Conservation (phyloP, 2,888 invertebrate genomes). For the Hydropsyche betteni region DNA sequence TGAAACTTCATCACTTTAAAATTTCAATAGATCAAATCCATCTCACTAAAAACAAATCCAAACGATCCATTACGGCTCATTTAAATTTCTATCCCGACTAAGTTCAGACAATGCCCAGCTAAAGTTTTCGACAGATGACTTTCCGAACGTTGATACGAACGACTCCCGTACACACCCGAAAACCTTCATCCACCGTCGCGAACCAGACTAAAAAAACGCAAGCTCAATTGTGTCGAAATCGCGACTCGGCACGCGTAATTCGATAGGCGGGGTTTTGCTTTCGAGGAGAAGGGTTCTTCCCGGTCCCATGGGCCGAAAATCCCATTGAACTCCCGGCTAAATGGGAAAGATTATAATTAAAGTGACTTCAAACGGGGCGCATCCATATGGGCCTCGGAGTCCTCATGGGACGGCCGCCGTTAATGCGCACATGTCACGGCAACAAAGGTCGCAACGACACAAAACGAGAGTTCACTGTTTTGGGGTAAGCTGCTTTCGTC, state of each 20-base stretch:
- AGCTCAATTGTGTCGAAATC: neutral
- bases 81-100: too few species aligned
- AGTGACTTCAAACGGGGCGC: conserved; percentile 35
- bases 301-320: conserved; percentile 3
- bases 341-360: conserved; percentile 42
- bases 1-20: too few species aligned
- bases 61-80: too few species aligned
- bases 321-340: conserved; percentile 37
- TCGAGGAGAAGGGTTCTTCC: neutral
- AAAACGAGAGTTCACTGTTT: neutral
- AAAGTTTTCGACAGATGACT: too few species aligned
- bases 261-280: conserved; percentile 4
- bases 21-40: too few species aligned
- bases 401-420: conserved; percentile 2
- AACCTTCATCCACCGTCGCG: too few species aligned
- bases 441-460: neutral
- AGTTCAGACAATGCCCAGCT: too few species aligned
- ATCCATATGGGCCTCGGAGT: conserved; percentile 19
- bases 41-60: too few species aligned
- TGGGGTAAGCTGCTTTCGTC: neutral
- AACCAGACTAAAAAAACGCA: too few species aligned
- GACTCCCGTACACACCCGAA: too few species aligned
- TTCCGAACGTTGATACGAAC: too few species aligned
- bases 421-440: conserved; percentile 32
- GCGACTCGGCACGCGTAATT: neutral